Base-by-base conservation (phyloP, 2,888 invertebrate species). In the Prostheceraeus crozeri region DNA sequence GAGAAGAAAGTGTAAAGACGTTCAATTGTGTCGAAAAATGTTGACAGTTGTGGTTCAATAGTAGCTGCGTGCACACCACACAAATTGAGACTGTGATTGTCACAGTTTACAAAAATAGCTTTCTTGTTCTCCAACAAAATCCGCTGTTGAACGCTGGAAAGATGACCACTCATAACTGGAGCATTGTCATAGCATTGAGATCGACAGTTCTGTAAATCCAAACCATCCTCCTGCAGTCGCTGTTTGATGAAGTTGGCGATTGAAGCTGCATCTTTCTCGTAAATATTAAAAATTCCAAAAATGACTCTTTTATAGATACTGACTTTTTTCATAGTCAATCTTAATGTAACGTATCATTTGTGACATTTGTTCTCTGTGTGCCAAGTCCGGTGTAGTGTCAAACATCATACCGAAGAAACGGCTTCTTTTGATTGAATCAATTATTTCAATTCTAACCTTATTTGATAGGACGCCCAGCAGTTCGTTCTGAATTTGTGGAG, bases 111-210 rank as follows among this genome's bases (percentile, higher is more conserved):
- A n/a, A n/a, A n/a, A n/a, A n/a, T n/a, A n/a, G n/a, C n/a, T n/a
- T n/a, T n/a, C n/a, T n/a, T n/a, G n/a, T n/a, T n/a, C n/a, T n/a
- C n/a, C n/a, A n/a, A n/a, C n/a, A 33, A n/a, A 33, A 33, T 33
- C 19, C 40, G n/a, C 19, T 40, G 8, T 40, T 40, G 40, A 14
- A 40, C 8, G 4, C 4, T 4, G 19, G n/a, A 8, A 16, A 40
- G n/a, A n/a, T 14, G 19, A 40, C 40, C 40, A 6, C 16, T 27
- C 19, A 46, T 46, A 10, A 46, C 48, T 10, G 6, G 10, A 46
- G 48, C 25, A 46, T 46, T 46, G 28, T 46, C 48, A 27, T 46
- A 46, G 28, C 48, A 46, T 23, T 23, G 48, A n/a, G 48, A 46
- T 46, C 48, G 23, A 8, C 48, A 46, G 25, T 46, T 46, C n/a